phyloP scores from a whole-genome alignment of 2,797 vertebrate species.

The Microctenopoma stevenorrisi region DNA sequence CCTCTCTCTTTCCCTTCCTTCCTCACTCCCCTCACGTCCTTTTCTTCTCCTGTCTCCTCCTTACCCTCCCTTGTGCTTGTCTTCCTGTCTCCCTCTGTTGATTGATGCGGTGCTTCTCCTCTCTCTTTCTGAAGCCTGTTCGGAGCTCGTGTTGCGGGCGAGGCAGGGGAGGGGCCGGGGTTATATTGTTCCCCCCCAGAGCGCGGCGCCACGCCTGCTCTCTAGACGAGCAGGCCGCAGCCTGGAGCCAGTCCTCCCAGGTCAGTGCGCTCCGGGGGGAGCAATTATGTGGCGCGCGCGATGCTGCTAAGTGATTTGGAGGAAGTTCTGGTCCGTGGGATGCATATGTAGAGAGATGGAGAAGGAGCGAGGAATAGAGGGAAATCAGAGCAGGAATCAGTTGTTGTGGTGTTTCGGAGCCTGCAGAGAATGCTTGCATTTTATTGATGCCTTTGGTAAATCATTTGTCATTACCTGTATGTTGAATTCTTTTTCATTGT shows the following conservation, averaged over 20 bases:
- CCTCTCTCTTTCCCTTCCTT: constrained; percentile 12
- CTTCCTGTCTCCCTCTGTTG: constrained; percentile 58
- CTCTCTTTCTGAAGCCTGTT: constrained; percentile 87
- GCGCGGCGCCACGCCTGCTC: constrained; percentile 87
- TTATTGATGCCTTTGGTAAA: constrained; percentile 36
- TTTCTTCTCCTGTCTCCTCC: constrained; percentile 18
- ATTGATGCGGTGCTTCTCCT: constrained; percentile 84
- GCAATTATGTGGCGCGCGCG: constrained; percentile 79
- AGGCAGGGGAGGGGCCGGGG: constrained; percentile 81
- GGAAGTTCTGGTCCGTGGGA: constrained; percentile 58
- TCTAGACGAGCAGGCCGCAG: constrained; percentile 87
- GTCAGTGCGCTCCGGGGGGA: constrained; percentile 89
- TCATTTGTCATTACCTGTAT: constrained; percentile 47
- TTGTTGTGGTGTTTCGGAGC: constrained; percentile 49
- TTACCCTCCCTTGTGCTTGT: constrained; percentile 20
- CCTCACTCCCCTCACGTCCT: neutral
- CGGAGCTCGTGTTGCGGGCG: constrained; percentile 86
- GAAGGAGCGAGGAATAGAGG: constrained; percentile 26
- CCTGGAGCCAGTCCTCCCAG: constrained; percentile 89
- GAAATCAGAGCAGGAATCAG: constrained; percentile 50
- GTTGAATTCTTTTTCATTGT: constrained; percentile 8
- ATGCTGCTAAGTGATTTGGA: constrained; percentile 61
- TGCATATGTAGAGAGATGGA: constrained; percentile 41
- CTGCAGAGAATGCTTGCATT: constrained; percentile 52
- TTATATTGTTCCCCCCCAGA: constrained; percentile 89